Evolutionary conservation across 2,888 invertebrate genomes (phyloP), one percentile per base, ranked within the genome.

Genomic region (Molorchus minor): DNA sequence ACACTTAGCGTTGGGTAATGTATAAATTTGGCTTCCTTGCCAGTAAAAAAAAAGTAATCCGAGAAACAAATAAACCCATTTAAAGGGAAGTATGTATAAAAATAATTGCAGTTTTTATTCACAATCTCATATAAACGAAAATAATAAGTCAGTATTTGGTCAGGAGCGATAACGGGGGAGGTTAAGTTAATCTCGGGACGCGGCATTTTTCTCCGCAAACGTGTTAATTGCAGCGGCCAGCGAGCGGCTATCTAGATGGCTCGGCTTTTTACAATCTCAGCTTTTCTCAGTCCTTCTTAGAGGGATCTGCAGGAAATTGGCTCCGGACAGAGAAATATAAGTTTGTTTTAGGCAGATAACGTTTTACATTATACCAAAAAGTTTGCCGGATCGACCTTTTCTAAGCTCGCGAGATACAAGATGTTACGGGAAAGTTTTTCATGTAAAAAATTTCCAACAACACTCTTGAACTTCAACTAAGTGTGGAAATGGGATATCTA

Each of bases 281-380:
- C 71, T 68, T 66, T 67, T 54, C 70, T 51, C 45, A 63, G 69
- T 69, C 71, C 70, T 71, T 69, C 72, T 73, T 71, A 71, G 69
- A 59, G 44, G 63, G 59, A 62, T 62, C 61, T 58, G 55, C 58
- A 59, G 75, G 75, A 75, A 75, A 75, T 75, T 75, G 75, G 74
- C 75, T 73, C 62, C 65, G 69, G 72, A 74, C 74, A 72, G 75
- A 73, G 72, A 74, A 71, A 74, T 74, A 74, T 74, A 75, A 75
- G 74, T 75, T 75, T 75, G 74, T 74, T 73, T 72, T 73, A 75
- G 72, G 70, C 72, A 70, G 75, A 74, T 74, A 75, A 73, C 71
- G 58, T 66, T 64, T 56, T 49, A 73, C 74, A 75, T 76, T 76
- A 73, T 72, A 72, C 71, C 66, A 62, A 64, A 70, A 73, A 72